Conservation (phyloP, 2,113 vertebrate genomes). For the Xiphophorus maculatus region DNA sequence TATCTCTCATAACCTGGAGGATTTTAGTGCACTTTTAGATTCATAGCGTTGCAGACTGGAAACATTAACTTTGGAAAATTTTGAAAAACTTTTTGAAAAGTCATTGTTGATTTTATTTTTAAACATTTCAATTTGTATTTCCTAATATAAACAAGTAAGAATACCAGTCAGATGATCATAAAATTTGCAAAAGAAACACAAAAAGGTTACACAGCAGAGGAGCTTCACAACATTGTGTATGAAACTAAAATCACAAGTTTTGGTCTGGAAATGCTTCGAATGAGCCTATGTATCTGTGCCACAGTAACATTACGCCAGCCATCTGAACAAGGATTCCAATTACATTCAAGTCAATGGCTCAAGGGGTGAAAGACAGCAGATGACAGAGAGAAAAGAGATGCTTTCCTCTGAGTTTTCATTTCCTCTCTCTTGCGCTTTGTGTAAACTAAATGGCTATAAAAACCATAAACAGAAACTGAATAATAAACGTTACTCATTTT, state of each 20-base stretch:
- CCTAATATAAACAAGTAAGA: not conserved
- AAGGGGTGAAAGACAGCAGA: not conserved
- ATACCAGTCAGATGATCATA: not conserved
- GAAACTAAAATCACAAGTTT: conserved; percentile 10
- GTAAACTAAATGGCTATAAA: not conserved
- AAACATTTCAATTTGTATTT: not conserved
- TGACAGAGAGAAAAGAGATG: not conserved
- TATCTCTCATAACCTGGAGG: too few relatives aligned
- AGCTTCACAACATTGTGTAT: not conserved
- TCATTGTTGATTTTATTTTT: not conserved
- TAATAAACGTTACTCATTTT: conserved; percentile 3
- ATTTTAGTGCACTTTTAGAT: too few relatives aligned
- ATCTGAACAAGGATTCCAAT: conserved; percentile 19
- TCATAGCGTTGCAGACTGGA: not conserved
- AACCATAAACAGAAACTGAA: conserved; percentile 1
- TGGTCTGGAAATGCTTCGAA: conserved; percentile 3
- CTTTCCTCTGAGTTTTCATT: not conserved
- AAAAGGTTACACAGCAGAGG: not conserved
- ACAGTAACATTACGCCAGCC: conserved; percentile 19
- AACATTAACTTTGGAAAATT: too few relatives aligned
- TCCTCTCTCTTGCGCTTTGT: not conserved
- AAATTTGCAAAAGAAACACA: not conserved
- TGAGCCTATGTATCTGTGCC: conserved; percentile 17
- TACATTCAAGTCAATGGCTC: conserved; percentile 3
- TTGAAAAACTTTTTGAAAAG: too few relatives aligned